Evolutionary conservation across 2,797 vertebrate genomes (phyloP), one percentile per base, ranked within the genome.

Genomic region (Calcarius lapponicus): DNA sequence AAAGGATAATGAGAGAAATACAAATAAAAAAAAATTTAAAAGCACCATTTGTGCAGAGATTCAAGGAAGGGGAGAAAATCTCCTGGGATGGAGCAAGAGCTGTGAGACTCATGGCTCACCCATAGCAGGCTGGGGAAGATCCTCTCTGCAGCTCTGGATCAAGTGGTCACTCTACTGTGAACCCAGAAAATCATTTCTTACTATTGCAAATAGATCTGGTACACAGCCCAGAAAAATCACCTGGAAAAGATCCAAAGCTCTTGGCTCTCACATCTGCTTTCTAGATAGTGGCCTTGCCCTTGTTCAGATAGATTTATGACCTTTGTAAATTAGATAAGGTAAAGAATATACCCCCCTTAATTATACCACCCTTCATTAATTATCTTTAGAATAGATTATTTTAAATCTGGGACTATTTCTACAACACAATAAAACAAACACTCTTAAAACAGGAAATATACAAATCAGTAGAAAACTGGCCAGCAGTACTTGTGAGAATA

Each of bases 241-340:
- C 20, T 89, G 91, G 93, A 95, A 85, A n/a, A 50, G 38, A 48
- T 38, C 69, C 94, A 93, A 38, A 88, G 78, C 48, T 92, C 67
- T 71, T 89, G 88, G 91, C 92, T 94, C 74, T 58, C 48, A 25
- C 54, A n/a, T 70, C 71, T 93, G 78, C 90, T 90, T 92, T 85
- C 94, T 80, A 95, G 74, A 88, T 6, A 95, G 74, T 58, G 67
- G 74, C 45, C 90, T 80, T 95, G 83, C 78, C 88, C 88, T 88
- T 85, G 53, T 65, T 90, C 3, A 0, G 43, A 65, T 50, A 54
- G 72, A 90, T 96, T 96, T 74, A 93, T 61, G 78, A 82, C 47
- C 69, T 93, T 48, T 0, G 1, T 74, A 92, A 93, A 86, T 92
- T 88, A 91, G 54, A 73, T 62, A 90, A 88, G 65, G 80, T 93